These are phyloP conservation scores for Loxodonta africana DNA, from an alignment of 2,113 vertebrate genomes.

Conservation along the genomic window DNA sequence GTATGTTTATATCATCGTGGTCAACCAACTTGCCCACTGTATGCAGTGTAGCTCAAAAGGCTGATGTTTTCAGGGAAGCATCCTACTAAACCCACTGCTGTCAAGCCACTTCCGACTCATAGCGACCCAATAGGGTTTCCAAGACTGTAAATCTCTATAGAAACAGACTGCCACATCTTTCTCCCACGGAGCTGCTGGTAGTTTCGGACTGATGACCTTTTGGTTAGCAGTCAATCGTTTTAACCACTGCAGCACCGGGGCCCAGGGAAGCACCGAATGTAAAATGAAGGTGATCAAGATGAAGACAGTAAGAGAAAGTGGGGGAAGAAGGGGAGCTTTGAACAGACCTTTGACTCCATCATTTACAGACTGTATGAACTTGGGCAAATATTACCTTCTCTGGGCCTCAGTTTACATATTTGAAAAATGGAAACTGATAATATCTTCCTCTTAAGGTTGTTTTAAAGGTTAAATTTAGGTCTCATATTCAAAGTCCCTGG, in stretches of 20 bases:
- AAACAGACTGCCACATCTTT: too few species aligned
- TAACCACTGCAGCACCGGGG: too few species aligned
- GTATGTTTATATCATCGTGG: not conserved
- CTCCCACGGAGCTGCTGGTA: too few species aligned
- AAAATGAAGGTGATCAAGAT: not conserved
- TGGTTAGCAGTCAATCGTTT: too few species aligned
- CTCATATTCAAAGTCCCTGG: not conserved
- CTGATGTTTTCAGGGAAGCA: not conserved
- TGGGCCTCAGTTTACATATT: not conserved
- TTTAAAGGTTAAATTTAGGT: not conserved
- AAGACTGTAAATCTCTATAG: too few species aligned
- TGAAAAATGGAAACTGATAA: not conserved
- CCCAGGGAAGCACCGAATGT: not conserved
- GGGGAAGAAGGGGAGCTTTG: not conserved
- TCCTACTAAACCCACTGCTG: too few species aligned
- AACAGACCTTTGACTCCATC: not conserved
- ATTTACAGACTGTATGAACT: not conserved
- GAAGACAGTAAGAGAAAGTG: not conserved
- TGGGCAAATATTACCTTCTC: not conserved
- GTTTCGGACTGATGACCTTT: too few species aligned
- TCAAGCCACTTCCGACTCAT: too few species aligned
- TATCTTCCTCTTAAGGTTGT: not conserved
- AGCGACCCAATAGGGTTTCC: too few species aligned
- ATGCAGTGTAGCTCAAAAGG: not conserved
- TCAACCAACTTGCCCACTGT: not conserved